phyloP scores from a whole-genome alignment of 2,797 vertebrate genomes.

The Oophaga sylvatica region DNA sequence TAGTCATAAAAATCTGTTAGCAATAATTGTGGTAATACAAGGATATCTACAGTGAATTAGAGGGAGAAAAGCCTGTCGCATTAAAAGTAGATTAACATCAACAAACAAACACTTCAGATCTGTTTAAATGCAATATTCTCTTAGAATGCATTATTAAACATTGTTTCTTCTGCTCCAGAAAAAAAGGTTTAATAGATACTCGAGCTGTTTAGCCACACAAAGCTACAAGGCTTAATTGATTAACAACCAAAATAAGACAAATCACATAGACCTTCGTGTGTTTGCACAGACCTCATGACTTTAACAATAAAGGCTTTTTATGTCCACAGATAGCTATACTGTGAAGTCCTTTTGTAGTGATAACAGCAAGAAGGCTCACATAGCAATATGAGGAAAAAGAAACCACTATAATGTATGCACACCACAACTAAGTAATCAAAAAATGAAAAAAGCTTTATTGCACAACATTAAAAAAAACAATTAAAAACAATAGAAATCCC shows the following conservation, averaged over 20 bases:
- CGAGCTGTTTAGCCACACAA: not conserved
- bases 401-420: too few relatives aligned
- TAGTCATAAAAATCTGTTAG: slow-evolving; percentile 6
- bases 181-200: slow-evolving; percentile 3
- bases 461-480: too few relatives aligned
- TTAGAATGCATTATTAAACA: not conserved
- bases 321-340: not conserved
- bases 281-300: not conserved
- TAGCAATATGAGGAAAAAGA: too few relatives aligned
- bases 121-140: not conserved
- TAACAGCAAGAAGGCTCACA: not conserved
- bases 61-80: not conserved
- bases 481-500: too few relatives aligned
- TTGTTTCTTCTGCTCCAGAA: not conserved
- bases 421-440: too few relatives aligned
- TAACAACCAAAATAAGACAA: not conserved
- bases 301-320: slow-evolving; percentile 11
- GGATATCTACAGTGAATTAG: not conserved
- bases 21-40: slow-evolving; percentile 12
- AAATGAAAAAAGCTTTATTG: too few relatives aligned
- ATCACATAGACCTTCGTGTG: not conserved
- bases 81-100: not conserved
- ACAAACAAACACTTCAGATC: not conserved
- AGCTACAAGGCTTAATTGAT: slow-evolving; percentile 10
- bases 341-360: not conserved